These are phyloP conservation scores for Acanthurus tractus DNA, from an alignment of 2,797 vertebrate species.

Conservation along the genomic window DNA sequence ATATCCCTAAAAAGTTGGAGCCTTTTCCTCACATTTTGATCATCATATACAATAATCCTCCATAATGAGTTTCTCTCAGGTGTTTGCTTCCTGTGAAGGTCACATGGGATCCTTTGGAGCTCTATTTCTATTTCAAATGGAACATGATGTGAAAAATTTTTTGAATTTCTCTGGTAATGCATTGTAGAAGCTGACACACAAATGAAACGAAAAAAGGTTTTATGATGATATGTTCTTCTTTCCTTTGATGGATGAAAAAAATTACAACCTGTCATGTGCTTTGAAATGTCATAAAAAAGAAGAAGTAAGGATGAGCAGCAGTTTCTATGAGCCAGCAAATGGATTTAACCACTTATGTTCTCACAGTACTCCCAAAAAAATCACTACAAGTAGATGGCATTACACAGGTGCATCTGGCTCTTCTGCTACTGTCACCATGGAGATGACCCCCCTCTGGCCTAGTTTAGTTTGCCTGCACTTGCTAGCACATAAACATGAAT, in stretches of 20 bases:
- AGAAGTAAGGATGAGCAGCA: fast-evolving
- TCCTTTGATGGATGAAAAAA: background rate
- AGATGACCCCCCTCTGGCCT: constrained; percentile 65
- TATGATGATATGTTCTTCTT: background rate
- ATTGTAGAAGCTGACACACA: constrained; percentile 3
- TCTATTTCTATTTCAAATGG: too few species aligned
- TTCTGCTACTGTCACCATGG: constrained; percentile 69
- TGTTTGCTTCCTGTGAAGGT: too few species aligned
- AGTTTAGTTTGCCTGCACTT: constrained; percentile 66
- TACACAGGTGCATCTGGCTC: constrained; percentile 48
- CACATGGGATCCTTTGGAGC: too few species aligned
- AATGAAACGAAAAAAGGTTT: constrained; percentile 5
- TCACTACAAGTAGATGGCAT: constrained; percentile 8
- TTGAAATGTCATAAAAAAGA: background rate
- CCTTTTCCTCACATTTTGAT: too few species aligned
- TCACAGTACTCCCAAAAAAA: constrained; percentile 1
- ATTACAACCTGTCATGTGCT: background rate
- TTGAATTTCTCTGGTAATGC: background rate
- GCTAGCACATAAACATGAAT: constrained; percentile 42
- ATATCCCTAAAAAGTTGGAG: too few species aligned
- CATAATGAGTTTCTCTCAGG: too few species aligned
- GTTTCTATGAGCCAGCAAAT: constrained; percentile 13
- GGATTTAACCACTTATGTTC: constrained; percentile 25
- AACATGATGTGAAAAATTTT: too few species aligned
- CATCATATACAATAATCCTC: too few species aligned